Conservation (phyloP, 92 coral and sea anemone species). For the Micromussa lordhowensis region DNA sequence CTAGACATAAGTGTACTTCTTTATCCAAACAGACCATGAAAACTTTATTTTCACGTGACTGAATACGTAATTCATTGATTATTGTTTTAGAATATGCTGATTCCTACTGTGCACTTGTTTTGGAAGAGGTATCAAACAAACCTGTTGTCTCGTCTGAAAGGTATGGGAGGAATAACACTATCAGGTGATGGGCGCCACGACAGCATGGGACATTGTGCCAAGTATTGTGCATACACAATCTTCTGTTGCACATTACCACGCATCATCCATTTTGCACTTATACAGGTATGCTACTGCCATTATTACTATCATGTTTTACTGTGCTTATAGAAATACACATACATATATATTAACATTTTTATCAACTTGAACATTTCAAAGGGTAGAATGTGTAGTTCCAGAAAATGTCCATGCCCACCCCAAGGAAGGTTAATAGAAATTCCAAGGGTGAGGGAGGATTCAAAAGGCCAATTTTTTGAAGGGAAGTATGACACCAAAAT, state of each 20-base stretch:
- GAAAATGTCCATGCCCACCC: too few species aligned
- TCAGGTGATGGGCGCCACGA: conserved; percentile 27
- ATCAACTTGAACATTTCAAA: too few species aligned
- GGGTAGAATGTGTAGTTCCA: too few species aligned
- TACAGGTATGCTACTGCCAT: conserved; percentile 31
- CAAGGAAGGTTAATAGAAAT: too few species aligned
- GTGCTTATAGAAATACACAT: too few species aligned
- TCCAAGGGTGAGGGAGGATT: too few species aligned
- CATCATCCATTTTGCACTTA: conserved; percentile 59
- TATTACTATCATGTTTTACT: too few species aligned
- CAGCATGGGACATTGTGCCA: conserved; percentile 67
- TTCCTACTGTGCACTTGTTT: conserved; percentile 13
- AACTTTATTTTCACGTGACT: not conserved
- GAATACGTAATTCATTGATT: not conserved
- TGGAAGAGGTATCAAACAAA: conserved; percentile 14
- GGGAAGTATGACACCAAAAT: too few species aligned
- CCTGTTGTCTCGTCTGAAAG: not conserved
- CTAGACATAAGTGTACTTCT: not conserved
- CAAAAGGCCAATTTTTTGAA: too few species aligned
- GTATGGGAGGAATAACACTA: not conserved
- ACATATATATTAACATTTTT: too few species aligned
- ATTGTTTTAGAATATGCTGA: conserved; percentile 15
- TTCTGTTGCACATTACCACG: conserved; percentile 8
- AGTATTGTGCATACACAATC: conserved; percentile 69
- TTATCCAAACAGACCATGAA: too few species aligned